phyloP scores from a whole-genome alignment of 2,888 invertebrate species.

The Tachina grossa region DNA sequence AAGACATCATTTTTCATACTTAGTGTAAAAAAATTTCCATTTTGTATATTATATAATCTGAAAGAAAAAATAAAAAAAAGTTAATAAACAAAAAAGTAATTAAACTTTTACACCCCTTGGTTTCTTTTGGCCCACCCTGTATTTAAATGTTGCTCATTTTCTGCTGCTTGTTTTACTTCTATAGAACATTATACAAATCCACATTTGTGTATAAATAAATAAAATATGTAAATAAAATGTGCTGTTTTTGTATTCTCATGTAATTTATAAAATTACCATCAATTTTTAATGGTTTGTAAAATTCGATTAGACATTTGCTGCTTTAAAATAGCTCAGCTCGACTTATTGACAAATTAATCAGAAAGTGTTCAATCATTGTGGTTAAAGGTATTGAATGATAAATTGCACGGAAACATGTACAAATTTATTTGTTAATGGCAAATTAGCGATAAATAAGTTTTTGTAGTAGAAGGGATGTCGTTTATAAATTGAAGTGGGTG shows the following conservation, averaged over 20 bases:
- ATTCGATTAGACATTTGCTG: slow-evolving; percentile 48
- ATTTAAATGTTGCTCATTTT: slow-evolving; percentile 31
- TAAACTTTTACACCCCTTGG: too few relatives aligned
- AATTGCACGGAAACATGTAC: neutral
- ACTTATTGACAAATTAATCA: slow-evolving; percentile 50
- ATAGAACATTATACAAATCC: neutral
- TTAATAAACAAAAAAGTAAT: too few relatives aligned
- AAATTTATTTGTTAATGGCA: neutral
- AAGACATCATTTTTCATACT: too few relatives aligned
- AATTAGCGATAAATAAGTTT: slow-evolving; percentile 4
- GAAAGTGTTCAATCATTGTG: slow-evolving; percentile 10
- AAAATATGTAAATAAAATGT: slow-evolving; percentile 4
- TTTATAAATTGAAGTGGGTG: too few relatives aligned
- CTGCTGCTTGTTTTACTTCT: slow-evolving; percentile 29
- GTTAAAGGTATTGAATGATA: slow-evolving; percentile 3
- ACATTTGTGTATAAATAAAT: neutral
- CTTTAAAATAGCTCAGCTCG: slow-evolving; percentile 31
- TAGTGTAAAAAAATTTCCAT: too few relatives aligned
- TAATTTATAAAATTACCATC: slow-evolving; percentile 53
- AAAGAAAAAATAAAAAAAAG: too few relatives aligned
- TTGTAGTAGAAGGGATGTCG: too few relatives aligned
- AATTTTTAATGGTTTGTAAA: slow-evolving; percentile 64
- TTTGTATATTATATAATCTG: too few relatives aligned
- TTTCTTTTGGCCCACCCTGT: too few relatives aligned
- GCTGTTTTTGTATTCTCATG: slow-evolving; percentile 44